Conservation (phyloP, 1,140 invertebrate species). For the Anthonomus grandis region DNA sequence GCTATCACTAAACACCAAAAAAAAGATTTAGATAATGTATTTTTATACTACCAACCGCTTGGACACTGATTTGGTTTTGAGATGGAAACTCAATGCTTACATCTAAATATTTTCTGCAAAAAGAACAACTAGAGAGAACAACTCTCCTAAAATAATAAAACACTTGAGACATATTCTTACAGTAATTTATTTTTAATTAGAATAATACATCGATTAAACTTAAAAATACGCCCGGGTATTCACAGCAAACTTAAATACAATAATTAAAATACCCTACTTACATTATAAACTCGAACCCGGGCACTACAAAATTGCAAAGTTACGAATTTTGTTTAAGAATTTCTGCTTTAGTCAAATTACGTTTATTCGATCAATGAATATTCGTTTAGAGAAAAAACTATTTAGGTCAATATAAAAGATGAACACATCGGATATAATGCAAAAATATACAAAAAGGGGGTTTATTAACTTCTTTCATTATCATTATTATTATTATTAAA, state of each 20-base stretch:
- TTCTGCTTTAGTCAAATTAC: conserved; percentile 19
- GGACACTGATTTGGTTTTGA: too few relatives aligned
- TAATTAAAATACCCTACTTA: conserved; percentile 39
- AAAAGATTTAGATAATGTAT: too few relatives aligned
- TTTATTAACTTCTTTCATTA: neutral
- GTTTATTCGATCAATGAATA: conserved; percentile 30
- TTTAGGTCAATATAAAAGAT: conserved; percentile 16
- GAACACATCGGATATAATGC: conserved; percentile 20
- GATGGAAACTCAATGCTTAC: too few relatives aligned
- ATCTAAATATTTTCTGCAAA: too few relatives aligned
- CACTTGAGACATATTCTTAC: too few relatives aligned
- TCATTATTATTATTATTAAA: too few relatives aligned
- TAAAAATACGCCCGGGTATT: conserved; percentile 42
- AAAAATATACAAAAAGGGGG: conserved; percentile 19
- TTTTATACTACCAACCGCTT: too few relatives aligned
- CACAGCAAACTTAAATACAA: conserved; percentile 43
- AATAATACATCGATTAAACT: conserved; percentile 45
- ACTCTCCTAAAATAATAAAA: too few relatives aligned
- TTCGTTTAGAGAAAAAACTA: conserved; percentile 14
- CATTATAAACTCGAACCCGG: conserved; percentile 40
- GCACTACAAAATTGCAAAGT: conserved; percentile 41
- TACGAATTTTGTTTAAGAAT: conserved; percentile 11
- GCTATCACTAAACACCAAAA: too few relatives aligned
- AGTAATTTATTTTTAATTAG: conserved; percentile 41
- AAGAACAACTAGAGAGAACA: too few relatives aligned